Base-by-base conservation (phyloP, 2,797 vertebrate genomes). In the Erpetoichthys calabaricus region DNA sequence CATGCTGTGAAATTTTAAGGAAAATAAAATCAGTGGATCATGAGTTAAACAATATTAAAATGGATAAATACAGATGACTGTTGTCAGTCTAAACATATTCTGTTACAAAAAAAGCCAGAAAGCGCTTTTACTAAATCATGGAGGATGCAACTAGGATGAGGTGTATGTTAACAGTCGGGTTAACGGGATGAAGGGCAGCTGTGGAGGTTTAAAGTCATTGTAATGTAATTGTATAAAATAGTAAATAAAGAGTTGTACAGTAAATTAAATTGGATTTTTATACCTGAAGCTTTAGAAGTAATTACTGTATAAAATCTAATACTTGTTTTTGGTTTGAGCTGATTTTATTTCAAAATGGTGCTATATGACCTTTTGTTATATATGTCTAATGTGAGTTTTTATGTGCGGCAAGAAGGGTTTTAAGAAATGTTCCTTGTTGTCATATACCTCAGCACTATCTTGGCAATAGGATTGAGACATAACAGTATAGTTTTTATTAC, bases 361-460 rank as follows among this genome's bases (percentile, higher is more conserved):
- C 96, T 99, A 96, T 84, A 88, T 85, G 84, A 83, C 86, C 84
- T 25, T 25, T 25, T 91, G 81, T 81, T 91, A 88, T 78, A 86
- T 75, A 80, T 78, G 78, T 84, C 88, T 91, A 92, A 91, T 94
- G 91, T 95, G 90, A 91, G 83, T 84, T 64, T 76, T 56, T 82
- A 76, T 80, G 78, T 78, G 75, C 73, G 81, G 78, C 76, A 70
- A 81, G 70, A 80, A 84, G 79, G 82, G 78, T 86, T 85, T 87
- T 89, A 85, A 90, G 89, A 88, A 86, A 87, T 84, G 83, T 89
- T 85, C 85, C 87, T 92, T 89, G 79, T 86, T 89, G 85, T 89
- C 89, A 91, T 89, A 94, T 99, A 99, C 96, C 96, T 99, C 96
- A 99, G 86, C 90, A 88, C 83, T 91, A 91, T 87, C 86, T 91